These are phyloP conservation scores for Halictus quadricinctus DNA, from an alignment of 2,888 invertebrate species.

Conservation along the genomic window DNA sequence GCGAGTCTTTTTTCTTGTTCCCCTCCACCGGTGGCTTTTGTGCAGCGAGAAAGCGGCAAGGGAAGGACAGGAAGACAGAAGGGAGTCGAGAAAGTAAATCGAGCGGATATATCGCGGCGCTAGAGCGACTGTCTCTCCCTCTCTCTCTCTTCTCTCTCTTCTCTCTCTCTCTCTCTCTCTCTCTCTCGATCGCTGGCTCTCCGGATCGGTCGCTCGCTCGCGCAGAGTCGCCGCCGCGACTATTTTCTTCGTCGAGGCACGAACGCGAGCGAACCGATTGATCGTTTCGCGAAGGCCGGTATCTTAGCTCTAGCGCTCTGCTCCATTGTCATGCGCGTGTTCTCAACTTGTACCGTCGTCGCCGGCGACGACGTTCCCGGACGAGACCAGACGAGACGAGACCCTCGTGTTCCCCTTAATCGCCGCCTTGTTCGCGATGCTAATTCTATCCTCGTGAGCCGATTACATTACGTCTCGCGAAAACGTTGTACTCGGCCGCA, in stretches of 20 bases:
- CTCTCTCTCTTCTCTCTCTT: background rate
- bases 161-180: background rate
- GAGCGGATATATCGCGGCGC: slow-evolving; percentile 70
- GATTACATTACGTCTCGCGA: slow-evolving; percentile 9
- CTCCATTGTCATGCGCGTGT: slow-evolving; percentile 56
- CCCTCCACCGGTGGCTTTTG: slow-evolving; percentile 53
- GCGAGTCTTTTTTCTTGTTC: slow-evolving; percentile 63
- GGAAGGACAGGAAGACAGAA: slow-evolving; percentile 72
- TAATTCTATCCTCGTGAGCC: slow-evolving; percentile 19
- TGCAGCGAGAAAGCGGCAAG: slow-evolving; percentile 64
- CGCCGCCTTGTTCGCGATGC: slow-evolving; percentile 25
- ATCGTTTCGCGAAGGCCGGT: slow-evolving; percentile 60
- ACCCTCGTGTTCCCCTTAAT: slow-evolving; percentile 20
- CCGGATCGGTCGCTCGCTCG: background rate
- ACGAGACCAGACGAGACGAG: slow-evolving; percentile 4
- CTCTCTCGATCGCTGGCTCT: slow-evolving; percentile 6
- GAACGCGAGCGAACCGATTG: slow-evolving; percentile 55
- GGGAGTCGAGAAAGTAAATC: slow-evolving; percentile 71
- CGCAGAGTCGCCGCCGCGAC: slow-evolving; percentile 8
- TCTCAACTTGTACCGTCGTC: slow-evolving; percentile 41
- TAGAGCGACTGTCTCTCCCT: slow-evolving; percentile 40
- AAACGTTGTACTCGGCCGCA: background rate
- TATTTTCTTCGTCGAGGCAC: slow-evolving; percentile 57
- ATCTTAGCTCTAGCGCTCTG: slow-evolving; percentile 41
- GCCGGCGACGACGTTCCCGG: background rate